Conservation (phyloP, 2,888 invertebrate species). For the Synergus laeviventris region DNA sequence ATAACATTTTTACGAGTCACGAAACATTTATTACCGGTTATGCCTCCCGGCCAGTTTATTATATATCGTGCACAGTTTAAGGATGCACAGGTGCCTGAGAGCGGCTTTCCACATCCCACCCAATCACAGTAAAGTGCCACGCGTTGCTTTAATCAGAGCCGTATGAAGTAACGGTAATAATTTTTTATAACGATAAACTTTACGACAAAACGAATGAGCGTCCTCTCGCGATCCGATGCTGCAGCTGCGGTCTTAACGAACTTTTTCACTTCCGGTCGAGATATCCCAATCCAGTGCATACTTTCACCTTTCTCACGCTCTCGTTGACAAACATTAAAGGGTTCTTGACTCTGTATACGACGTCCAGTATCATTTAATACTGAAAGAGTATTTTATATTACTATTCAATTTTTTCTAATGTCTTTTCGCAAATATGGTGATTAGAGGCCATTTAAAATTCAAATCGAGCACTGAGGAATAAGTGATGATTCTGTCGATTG, state of each 20-base stretch:
- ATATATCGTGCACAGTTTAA: conserved; percentile 55
- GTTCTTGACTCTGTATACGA: conserved; percentile 16
- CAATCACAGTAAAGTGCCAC: conserved; percentile 36
- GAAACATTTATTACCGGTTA: conserved; percentile 71
- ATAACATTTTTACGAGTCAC: conserved; percentile 72
- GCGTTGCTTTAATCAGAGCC: conserved; percentile 39
- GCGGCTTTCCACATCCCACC: conserved; percentile 35
- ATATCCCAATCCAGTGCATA: conserved; percentile 24
- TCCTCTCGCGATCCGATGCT: conserved; percentile 25
- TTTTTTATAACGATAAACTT: conserved; percentile 13
- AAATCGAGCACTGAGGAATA: background rate
- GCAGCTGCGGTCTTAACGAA: conserved; percentile 30
- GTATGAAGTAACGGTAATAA: conserved; percentile 25
- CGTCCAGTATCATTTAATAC: background rate
- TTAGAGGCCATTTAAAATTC: background rate
- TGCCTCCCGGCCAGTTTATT: conserved; percentile 62
- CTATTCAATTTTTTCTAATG: background rate
- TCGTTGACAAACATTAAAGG: conserved; percentile 35
- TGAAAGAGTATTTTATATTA: too few species aligned
- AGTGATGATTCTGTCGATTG: conserved; percentile 10
- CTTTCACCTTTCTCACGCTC: conserved; percentile 40
- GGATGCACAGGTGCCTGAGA: conserved; percentile 56
- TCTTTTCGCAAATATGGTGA: background rate
- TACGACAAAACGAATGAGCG: conserved; percentile 30
- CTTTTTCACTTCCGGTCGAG: conserved; percentile 38